Base-by-base conservation (phyloP, 1,140 invertebrate species). In the Macrotrachela quadricornifera region DNA sequence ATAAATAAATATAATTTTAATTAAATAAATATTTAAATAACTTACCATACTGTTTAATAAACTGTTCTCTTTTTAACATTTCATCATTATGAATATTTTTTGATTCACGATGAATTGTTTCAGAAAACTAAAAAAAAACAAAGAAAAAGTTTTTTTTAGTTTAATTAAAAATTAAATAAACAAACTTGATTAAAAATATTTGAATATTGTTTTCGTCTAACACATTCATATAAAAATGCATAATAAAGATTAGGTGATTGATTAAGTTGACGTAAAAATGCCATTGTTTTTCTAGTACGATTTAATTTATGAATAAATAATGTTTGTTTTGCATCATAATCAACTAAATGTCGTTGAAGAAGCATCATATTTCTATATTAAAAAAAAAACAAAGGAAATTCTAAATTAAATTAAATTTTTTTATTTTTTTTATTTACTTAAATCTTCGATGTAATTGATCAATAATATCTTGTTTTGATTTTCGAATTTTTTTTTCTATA, bases 281-380 rank as follows among this genome's bases (percentile, higher is more conserved):
- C n/a, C 10, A 30, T 18, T 40, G 21, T 30, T 30, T 30, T 30
- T 30, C 21, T 30, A 4, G 21, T 30, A 4, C 21, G 21, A 30
- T 30, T 30, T 18, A 40, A n/a, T 16, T 41, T 44, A 45, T 15
- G 14, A 51, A 51, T 14, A 15, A 6, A 16, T 21, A 18, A 38
- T 43, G 18, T 36, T 14, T 14, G 38, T 38, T 43, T 18, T 4
- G 21, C 21, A 30, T 51, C 47, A 46, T 56, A 42, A 55, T 53
- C 51, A 47, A 49, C 60, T 56, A 83, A 85, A 61, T 79, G 84
- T 71, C 92, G 94, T 62, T 94, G 77, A 69, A 83, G 94, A 62
- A 95, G 91, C 48, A 88, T 88, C 74, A 87, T 92, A 38, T 85
- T 87, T 63, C 94, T 88, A 49, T 69, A 57, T 12, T 60, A 61